Conservation (phyloP, 2,888 invertebrate species). For the Metellina segmentata region DNA sequence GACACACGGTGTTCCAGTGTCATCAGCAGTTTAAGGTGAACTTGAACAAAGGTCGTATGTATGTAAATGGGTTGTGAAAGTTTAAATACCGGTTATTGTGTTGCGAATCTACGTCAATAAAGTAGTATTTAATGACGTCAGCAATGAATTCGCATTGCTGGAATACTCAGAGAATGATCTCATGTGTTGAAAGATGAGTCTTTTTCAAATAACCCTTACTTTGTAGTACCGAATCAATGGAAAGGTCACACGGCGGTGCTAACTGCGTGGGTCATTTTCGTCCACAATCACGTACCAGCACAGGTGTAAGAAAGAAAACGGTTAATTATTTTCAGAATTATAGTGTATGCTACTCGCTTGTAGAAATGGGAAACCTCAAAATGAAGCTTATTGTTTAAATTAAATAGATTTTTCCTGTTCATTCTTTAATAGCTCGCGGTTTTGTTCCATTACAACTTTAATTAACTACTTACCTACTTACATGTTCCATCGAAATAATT, state of each 20-base stretch:
- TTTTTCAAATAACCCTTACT: conserved; percentile 11
- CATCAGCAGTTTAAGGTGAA: conserved; percentile 19
- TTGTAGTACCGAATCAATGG: conserved; percentile 8
- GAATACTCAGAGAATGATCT: conserved; percentile 46
- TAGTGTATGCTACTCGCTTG: too few relatives aligned
- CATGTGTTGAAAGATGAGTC: conserved; percentile 11
- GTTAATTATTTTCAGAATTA: too few relatives aligned
- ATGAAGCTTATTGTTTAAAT: too few relatives aligned
- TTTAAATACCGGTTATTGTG: conserved; percentile 49
- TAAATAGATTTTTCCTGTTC: too few relatives aligned
- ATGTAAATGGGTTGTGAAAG: conserved; percentile 55
- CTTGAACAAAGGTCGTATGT: conserved; percentile 38
- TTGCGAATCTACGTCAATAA: conserved; percentile 55
- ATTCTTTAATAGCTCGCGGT: too few relatives aligned
- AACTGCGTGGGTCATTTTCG: conserved; percentile 15
- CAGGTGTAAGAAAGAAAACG: too few relatives aligned
- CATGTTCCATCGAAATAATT: too few relatives aligned
- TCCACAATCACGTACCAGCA: conserved; percentile 4
- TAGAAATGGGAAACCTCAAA: too few relatives aligned
- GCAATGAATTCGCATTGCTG: conserved; percentile 40
- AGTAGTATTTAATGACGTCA: conserved; percentile 65
- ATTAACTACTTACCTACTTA: too few relatives aligned
- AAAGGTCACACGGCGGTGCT: conserved; percentile 12
- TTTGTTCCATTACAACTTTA: too few relatives aligned
- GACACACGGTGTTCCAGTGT: conserved; percentile 23